A percentile compares a stretch with the other conserved stretches of the same genome.
phyloP scores from a whole-genome alignment of 2,797 vertebrate genomes.

The Heteromormyrus szaboi region DNA sequence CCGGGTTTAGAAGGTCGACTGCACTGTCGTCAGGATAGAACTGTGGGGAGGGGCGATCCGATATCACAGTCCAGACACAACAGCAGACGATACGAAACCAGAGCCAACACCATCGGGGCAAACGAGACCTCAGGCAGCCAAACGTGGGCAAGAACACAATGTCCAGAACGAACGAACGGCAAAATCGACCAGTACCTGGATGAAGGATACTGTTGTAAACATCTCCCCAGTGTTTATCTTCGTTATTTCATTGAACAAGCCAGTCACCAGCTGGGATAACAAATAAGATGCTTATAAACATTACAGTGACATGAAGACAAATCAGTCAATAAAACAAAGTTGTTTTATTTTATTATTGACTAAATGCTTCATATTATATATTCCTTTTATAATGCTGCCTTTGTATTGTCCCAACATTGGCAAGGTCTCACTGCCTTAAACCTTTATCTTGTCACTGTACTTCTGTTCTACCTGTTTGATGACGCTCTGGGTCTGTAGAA shows the following conservation, averaged over 20 bases:
- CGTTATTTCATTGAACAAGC: constrained; percentile 53
- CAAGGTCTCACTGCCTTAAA: neutral
- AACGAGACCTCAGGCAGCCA: neutral
- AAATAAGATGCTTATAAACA: neutral
- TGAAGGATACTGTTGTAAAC: constrained; percentile 61
- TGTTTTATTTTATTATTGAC: neutral
- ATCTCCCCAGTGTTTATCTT: constrained; percentile 29
- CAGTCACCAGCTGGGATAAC: constrained; percentile 54
- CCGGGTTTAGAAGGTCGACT: constrained; percentile 60
- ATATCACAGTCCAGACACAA: neutral
- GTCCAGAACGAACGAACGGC: neutral
- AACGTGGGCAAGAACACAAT: neutral
- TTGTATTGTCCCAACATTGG: neutral
- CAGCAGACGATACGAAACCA: neutral
- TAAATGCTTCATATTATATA: neutral
- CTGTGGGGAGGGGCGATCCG: constrained; percentile 42
- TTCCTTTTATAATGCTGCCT: neutral
- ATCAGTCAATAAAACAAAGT: neutral
- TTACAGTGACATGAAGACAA: neutral
- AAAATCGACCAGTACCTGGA: constrained; percentile 61
- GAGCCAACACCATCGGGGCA: neutral
- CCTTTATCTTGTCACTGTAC: neutral
- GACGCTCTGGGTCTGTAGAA: constrained; percentile 46
- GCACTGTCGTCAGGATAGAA: constrained; percentile 58
- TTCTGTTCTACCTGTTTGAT: constrained; percentile 60